These are phyloP conservation scores for Lepidurus couesii DNA, from an alignment of 1,140 invertebrate species.

Conservation along the genomic window DNA sequence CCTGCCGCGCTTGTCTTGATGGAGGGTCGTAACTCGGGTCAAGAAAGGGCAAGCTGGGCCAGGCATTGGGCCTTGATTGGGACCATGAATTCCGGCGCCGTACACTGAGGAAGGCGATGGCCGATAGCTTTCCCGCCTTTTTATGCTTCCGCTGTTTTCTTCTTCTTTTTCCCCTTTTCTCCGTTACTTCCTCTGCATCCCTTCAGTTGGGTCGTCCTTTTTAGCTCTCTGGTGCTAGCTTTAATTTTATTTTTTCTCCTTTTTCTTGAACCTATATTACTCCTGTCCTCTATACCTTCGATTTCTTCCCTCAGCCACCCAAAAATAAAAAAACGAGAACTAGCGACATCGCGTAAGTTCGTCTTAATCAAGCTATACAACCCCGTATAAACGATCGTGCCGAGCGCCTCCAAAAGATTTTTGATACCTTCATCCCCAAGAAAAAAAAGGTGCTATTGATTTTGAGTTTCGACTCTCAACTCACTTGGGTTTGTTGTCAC, in stretches of 20 bases:
- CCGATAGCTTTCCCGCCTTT: slow-evolving; percentile 14
- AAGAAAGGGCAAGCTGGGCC: slow-evolving; percentile 17
- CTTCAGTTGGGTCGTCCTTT: background rate
- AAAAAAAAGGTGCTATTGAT: background rate
- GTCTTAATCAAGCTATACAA: slow-evolving; percentile 8
- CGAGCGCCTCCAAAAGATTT: background rate
- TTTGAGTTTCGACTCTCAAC: background rate
- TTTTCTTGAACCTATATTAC: too few species aligned
- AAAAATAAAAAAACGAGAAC: background rate
- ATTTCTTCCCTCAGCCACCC: background rate
- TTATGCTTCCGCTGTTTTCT: slow-evolving; percentile 27
- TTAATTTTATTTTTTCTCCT: background rate
- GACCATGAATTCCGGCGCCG: slow-evolving; percentile 20
- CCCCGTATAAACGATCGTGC: background rate
- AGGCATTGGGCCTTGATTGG: slow-evolving; percentile 20
- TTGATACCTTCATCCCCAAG: background rate
- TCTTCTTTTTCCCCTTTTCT: slow-evolving; percentile 22
- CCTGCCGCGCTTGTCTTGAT: slow-evolving; percentile 9
- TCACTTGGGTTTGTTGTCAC: background rate
- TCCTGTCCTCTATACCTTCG: too few species aligned
- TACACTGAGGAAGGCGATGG: slow-evolving; percentile 14
- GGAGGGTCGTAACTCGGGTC: slow-evolving; percentile 12
- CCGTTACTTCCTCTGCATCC: background rate
- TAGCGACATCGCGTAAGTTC: background rate
- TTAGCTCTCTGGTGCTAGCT: background rate